Evolutionary conservation across 2,113 vertebrate species (phyloP).

Genomic region (Datnioides undecimradiatus): DNA sequence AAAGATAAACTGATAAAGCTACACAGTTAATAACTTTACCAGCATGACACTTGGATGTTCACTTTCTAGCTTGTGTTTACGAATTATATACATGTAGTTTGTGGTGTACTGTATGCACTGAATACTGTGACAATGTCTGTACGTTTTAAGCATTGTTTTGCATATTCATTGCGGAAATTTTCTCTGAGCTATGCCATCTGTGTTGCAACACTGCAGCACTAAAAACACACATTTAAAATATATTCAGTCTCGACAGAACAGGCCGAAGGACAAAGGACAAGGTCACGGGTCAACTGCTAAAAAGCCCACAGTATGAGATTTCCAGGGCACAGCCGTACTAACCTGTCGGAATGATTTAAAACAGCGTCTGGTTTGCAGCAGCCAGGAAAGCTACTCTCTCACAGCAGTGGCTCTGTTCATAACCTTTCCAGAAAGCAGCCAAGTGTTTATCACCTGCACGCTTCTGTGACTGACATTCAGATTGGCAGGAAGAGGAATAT

Average conservation of each 20-base stretch:
- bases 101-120: not conserved
- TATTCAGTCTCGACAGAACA: constrained; percentile 21
- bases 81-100: not conserved
- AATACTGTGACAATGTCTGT: not conserved
- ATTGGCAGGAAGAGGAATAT: constrained; percentile 13
- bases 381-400: constrained; percentile 31
- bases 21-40: not conserved
- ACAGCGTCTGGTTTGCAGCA: constrained; percentile 11
- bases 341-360: constrained; percentile 60
- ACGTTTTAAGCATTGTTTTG: not conserved
- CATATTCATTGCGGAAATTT: constrained; percentile 4
- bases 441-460: constrained; percentile 48
- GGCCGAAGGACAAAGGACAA: constrained; percentile 33
- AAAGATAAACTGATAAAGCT: too few species aligned
- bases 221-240: constrained; percentile 12
- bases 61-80: not conserved
- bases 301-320: constrained; percentile 37
- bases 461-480: constrained; percentile 40
- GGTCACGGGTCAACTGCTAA: constrained; percentile 58
- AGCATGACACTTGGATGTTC: not conserved
- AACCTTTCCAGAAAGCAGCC: constrained; percentile 44
- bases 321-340: constrained; percentile 8
- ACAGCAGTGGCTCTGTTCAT: constrained; percentile 9
- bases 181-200: not conserved
- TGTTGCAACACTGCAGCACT: not conserved